A percentile compares a stretch with the other conserved stretches of the same genome.
Evolutionary conservation across 1,140 invertebrate species (phyloP).

Genomic region (Penaeus chinensis): DNA sequence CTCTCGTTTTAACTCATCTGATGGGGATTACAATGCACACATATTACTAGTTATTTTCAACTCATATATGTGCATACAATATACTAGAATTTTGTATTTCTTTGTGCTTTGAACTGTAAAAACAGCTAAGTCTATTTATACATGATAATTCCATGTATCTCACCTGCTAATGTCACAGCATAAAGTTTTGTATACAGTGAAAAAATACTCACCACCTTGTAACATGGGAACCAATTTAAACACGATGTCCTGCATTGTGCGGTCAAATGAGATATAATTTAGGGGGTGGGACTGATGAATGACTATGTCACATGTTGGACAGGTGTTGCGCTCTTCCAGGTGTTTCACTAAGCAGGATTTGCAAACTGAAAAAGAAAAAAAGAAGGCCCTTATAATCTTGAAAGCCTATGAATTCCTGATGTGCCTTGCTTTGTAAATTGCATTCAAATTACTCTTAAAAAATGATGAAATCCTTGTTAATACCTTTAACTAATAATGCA

Average conservation of each 20-base stretch:
- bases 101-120: too few relatives aligned
- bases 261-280: constrained; percentile 96
- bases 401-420: neutral
- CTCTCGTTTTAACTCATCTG: constrained; percentile 89
- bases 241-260: constrained; percentile 98
- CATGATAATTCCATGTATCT: neutral
- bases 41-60: neutral
- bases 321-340: constrained; percentile 96
- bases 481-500: neutral
- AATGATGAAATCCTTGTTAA: neutral
- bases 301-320: constrained; percentile 95
- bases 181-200: neutral
- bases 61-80: constrained; percentile 8
- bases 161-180: neutral
- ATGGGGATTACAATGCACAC: constrained; percentile 61
- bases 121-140: neutral
- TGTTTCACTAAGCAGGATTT: constrained; percentile 98
- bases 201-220: constrained; percentile 76
- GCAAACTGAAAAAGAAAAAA: constrained; percentile 78
- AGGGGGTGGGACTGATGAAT: constrained; percentile 98
- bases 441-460: neutral
- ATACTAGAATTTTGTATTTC: neutral
- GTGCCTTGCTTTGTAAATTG: too few relatives aligned
- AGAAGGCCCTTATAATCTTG: constrained; percentile 22
- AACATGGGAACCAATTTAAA: constrained; percentile 95